phyloP scores from a whole-genome alignment of 1,140 invertebrate genomes.

The Drosophila tropicalis region DNA sequence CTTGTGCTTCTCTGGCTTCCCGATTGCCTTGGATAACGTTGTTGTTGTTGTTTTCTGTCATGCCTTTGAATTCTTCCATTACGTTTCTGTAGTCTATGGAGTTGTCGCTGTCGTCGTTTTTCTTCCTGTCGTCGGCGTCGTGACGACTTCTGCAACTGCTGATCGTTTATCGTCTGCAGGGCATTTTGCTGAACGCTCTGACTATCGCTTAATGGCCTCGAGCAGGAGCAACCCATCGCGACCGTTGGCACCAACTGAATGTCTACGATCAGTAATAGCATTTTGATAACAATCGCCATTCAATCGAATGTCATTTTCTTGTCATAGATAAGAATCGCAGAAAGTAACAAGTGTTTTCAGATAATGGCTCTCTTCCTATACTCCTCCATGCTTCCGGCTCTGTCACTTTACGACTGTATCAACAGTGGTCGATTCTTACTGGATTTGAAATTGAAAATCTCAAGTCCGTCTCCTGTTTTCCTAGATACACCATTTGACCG shows the following conservation, averaged over 20 bases:
- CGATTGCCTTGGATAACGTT: background rate
- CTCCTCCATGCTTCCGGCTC: slow-evolving; percentile 25
- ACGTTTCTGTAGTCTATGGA: slow-evolving; percentile 65
- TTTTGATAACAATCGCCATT: slow-evolving; percentile 5
- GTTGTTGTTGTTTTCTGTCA: background rate
- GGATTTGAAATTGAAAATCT: slow-evolving; percentile 4
- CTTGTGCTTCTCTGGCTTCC: slow-evolving; percentile 14
- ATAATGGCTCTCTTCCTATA: slow-evolving; percentile 24
- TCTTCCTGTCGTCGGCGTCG: slow-evolving; percentile 51
- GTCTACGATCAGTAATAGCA: background rate
- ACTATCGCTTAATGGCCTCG: slow-evolving; percentile 41
- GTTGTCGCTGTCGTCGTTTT: slow-evolving; percentile 60
- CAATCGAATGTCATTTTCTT: background rate
- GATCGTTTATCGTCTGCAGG: slow-evolving; percentile 50
- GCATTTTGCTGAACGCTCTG: slow-evolving; percentile 41
- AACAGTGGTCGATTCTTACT: slow-evolving; percentile 23
- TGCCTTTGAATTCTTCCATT: slow-evolving; percentile 52
- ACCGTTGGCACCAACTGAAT: slow-evolving; percentile 15
- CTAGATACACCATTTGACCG: no score
- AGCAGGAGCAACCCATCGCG: slow-evolving; percentile 71
- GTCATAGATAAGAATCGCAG: slow-evolving; percentile 14
- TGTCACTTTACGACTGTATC: background rate
- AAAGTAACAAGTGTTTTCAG: background rate
- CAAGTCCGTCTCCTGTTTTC: no score
- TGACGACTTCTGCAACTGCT: slow-evolving; percentile 7